Conservation (phyloP, 64 coral and sea anemone species). For the Actinia tenebrosa region DNA sequence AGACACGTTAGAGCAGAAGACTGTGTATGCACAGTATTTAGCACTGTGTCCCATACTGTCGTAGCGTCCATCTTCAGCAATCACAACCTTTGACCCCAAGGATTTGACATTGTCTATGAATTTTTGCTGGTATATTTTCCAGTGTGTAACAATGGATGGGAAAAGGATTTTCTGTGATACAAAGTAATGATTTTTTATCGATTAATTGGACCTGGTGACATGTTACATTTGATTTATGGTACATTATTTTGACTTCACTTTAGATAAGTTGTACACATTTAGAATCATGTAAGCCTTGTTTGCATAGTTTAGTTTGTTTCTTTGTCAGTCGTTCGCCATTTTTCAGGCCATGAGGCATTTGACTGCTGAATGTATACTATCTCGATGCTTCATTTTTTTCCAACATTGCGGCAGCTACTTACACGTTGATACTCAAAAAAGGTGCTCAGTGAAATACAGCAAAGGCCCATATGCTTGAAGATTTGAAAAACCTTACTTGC, state of each 20-base stretch:
- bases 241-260: too few species aligned
- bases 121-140: not conserved
- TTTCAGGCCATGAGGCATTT: too few species aligned
- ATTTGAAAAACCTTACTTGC: conserved; percentile 38
- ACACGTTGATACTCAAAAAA: conserved; percentile 32
- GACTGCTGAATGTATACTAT: too few species aligned
- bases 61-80: not conserved
- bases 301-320: too few species aligned
- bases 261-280: too few species aligned
- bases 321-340: too few species aligned
- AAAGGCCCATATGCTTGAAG: conserved; percentile 35
- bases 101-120: not conserved
- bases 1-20: not conserved
- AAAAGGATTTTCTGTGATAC: not conserved
- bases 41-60: not conserved
- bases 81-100: not conserved
- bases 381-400: too few species aligned
- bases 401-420: not conserved
- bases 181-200: not conserved
- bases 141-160: not conserved
- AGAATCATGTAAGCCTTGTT: too few species aligned
- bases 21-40: not conserved
- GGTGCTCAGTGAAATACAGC: conserved; percentile 33
- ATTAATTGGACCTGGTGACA: too few species aligned
- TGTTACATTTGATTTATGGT: too few species aligned